Percentiles rank a stretch among this genome's conserved stretches.
Evolutionary conservation across 1,140 invertebrate genomes (phyloP).

Genomic region (Scaptomyza pallida): DNA sequence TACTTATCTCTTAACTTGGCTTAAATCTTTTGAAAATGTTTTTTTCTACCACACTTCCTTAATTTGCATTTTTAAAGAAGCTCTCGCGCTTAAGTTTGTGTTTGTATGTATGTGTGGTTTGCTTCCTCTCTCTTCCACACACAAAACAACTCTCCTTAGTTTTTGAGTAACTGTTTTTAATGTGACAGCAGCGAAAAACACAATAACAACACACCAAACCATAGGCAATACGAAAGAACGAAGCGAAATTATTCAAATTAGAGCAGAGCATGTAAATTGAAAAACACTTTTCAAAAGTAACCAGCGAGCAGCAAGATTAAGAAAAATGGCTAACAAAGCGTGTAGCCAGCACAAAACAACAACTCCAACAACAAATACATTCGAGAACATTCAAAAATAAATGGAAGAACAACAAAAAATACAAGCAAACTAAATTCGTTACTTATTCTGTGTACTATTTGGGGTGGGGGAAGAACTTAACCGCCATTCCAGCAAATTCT

Average conservation of each 20-base stretch:
- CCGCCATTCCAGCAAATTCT: slow-evolving; percentile 36
- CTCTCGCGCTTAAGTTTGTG: not conserved
- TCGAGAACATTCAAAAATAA: slow-evolving; percentile 76
- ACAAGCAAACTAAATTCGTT: slow-evolving; percentile 36
- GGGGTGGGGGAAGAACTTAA: slow-evolving; percentile 1
- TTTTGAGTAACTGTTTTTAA: not conserved
- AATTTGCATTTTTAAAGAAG: slow-evolving; percentile 3
- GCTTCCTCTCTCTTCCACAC: not conserved
- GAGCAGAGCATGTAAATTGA: slow-evolving; percentile 17
- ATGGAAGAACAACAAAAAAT: slow-evolving; percentile 38
- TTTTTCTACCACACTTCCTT: not conserved
- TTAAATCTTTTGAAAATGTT: not conserved
- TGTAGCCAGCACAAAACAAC: slow-evolving; percentile 13
- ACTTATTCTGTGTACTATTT: slow-evolving; percentile 28
- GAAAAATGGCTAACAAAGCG: slow-evolving; percentile 22
- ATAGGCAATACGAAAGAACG: slow-evolving; percentile 15
- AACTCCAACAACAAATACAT: slow-evolving; percentile 46
- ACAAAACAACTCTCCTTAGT: not conserved
- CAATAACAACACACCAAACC: slow-evolving; percentile 15
- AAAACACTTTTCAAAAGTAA: slow-evolving; percentile 17
- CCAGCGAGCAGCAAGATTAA: slow-evolving; percentile 7
- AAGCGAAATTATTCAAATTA: slow-evolving; percentile 15
- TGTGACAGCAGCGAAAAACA: slow-evolving; percentile 2
- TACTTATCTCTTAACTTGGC: slow-evolving; percentile 12
- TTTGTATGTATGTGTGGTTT: slow-evolving; percentile 4